Conservation (phyloP, 2,888 invertebrate genomes). For the Drosophila siamana region DNA sequence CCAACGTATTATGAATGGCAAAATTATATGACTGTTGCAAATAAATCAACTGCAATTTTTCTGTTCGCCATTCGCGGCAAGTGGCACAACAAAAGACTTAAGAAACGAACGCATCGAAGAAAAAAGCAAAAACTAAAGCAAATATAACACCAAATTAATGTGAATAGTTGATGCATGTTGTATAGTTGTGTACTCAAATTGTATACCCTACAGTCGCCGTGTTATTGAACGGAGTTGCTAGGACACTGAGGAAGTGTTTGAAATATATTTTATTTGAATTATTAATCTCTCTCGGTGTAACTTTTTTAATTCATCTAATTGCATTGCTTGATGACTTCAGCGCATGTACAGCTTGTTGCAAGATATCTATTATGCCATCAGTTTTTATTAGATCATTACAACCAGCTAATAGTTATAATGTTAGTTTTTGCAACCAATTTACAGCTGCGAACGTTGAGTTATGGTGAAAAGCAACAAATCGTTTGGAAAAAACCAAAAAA, state of each 20-base stretch:
- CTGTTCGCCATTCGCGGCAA: constrained; percentile 14
- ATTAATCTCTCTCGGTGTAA: background rate
- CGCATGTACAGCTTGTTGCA: background rate
- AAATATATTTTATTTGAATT: background rate
- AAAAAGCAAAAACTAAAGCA: constrained; percentile 24
- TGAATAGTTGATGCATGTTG: constrained; percentile 2
- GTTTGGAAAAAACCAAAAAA: constrained; percentile 29
- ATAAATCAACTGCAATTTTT: constrained; percentile 59
- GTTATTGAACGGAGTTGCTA: background rate
- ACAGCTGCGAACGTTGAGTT: constrained; percentile 32
- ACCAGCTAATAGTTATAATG: constrained; percentile 28
- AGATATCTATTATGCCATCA: background rate
- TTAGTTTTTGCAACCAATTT: constrained; percentile 18
- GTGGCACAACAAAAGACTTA: constrained; percentile 75
- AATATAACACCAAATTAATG: constrained; percentile 29
- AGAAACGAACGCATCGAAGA: constrained; percentile 61
- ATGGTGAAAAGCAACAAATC: constrained; percentile 61
- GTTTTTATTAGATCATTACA: background rate
- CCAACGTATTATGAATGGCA: constrained; percentile 50
- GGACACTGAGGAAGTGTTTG: background rate
- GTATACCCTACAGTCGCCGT: constrained; percentile 18
- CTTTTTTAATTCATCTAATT: background rate
- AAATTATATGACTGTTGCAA: constrained; percentile 62
- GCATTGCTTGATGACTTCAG: background rate
- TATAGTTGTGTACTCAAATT: constrained; percentile 1